These are phyloP conservation scores for Danio aesculapii DNA, from an alignment of 2,797 vertebrate genomes.

Conservation along the genomic window DNA sequence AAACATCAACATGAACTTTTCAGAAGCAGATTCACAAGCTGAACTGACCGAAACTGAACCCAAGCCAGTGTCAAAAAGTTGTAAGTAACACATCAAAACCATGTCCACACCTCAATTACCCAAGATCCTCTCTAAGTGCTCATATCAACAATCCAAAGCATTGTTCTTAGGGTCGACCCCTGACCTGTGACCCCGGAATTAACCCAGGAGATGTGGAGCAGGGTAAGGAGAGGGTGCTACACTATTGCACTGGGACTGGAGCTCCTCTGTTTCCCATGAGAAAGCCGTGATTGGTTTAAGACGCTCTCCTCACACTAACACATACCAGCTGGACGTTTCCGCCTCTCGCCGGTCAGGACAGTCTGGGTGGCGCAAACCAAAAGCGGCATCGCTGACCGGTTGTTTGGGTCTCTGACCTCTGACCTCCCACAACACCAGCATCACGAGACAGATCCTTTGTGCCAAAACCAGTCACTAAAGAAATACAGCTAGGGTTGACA, in stretches of 20 bases:
- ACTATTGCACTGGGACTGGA: slow-evolving; percentile 69
- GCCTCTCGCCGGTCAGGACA: slow-evolving; percentile 69
- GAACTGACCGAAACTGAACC: background rate
- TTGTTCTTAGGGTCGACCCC: slow-evolving; percentile 83
- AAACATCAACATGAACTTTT: background rate
- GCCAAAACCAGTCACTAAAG: slow-evolving; percentile 47
- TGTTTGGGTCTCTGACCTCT: slow-evolving; percentile 42
- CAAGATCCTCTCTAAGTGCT: slow-evolving; percentile 47
- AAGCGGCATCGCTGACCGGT: slow-evolving; percentile 35
- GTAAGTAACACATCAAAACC: slow-evolving; percentile 50
- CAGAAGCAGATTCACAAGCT: background rate
- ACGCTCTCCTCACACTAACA: slow-evolving; percentile 71
- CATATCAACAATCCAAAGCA: slow-evolving; percentile 69
- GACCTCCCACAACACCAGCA: slow-evolving; percentile 33
- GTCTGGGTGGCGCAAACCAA: background rate
- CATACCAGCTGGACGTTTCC: slow-evolving; percentile 81
- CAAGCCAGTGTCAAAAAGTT: background rate
- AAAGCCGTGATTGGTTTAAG: slow-evolving; percentile 75
- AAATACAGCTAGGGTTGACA: slow-evolving; percentile 36
- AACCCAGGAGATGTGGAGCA: slow-evolving; percentile 67
- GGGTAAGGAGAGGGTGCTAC: slow-evolving; percentile 73
- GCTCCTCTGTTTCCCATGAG: slow-evolving; percentile 77
- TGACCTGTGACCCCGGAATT: slow-evolving; percentile 77
- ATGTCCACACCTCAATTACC: slow-evolving; percentile 60
- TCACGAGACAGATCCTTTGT: slow-evolving; percentile 17